Evolutionary conservation across 2,797 vertebrate genomes (phyloP).

Genomic region (Esox masquinongy): DNA sequence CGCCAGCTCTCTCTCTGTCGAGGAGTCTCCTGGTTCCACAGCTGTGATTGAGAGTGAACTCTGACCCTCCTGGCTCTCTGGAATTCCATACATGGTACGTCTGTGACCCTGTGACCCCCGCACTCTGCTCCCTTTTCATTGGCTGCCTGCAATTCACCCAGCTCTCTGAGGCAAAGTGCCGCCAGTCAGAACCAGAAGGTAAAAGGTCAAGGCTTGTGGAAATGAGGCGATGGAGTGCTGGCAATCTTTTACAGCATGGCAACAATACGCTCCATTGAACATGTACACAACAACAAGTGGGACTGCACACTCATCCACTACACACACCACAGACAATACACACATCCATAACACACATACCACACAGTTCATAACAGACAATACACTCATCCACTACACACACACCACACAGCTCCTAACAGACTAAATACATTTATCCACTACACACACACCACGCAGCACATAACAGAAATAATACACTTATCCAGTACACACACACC

Average conservation of each 20-base stretch:
- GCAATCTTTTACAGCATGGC: conserved; percentile 55
- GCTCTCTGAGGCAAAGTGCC: conserved; percentile 58
- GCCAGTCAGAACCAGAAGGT: conserved; percentile 67
- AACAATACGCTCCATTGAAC: conserved; percentile 66
- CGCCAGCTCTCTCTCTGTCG: conserved; percentile 5
- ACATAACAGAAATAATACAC: background rate
- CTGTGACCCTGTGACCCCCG: conserved; percentile 58
- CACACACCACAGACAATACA: background rate
- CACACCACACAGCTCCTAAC: background rate
- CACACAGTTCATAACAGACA: background rate
- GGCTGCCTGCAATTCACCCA: conserved; percentile 62
- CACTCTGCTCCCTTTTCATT: conserved; percentile 63
- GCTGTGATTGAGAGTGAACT: conserved; percentile 68
- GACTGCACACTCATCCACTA: conserved; percentile 8
- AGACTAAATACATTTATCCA: background rate
- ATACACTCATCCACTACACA: background rate
- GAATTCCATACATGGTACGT: conserved; percentile 72
- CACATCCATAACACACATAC: background rate
- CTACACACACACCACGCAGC: background rate
- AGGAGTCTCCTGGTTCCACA: conserved; percentile 46
- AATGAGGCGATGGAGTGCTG: conserved; percentile 62
- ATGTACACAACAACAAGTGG: conserved; percentile 8
- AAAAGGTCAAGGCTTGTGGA: conserved; percentile 60
- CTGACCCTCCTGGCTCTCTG: conserved; percentile 58
- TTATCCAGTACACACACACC: background rate